phyloP scores from a whole-genome alignment of 2,113 vertebrate species.

The Notothenia coriiceps region DNA sequence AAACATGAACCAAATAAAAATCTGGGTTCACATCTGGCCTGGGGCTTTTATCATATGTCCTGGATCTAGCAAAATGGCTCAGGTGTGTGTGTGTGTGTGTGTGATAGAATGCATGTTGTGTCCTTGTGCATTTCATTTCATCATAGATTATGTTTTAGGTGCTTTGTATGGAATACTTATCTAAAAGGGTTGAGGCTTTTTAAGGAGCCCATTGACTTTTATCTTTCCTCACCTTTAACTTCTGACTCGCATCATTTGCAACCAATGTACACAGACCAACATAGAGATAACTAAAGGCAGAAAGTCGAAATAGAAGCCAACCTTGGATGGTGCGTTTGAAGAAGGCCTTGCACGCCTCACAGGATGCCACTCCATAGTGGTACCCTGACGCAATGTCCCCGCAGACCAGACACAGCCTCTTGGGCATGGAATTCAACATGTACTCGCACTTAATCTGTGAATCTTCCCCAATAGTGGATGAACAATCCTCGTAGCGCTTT shows the following conservation, averaged over 20 bases:
- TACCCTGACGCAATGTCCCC: constrained; percentile 99
- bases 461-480: constrained; percentile 97
- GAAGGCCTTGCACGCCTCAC: constrained; percentile 99
- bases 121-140: constrained; percentile 4
- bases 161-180: not conserved
- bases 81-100: constrained; percentile 22
- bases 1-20: constrained; percentile 56
- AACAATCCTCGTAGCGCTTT: constrained; percentile 98
- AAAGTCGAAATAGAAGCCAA: constrained; percentile 83
- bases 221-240: constrained; percentile 13
- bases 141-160: constrained; percentile 11
- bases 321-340: constrained; percentile 99
- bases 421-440: constrained; percentile 99
- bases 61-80: constrained; percentile 37
- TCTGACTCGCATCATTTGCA: not conserved
- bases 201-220: constrained; percentile 5
- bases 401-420: constrained; percentile 98
- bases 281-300: constrained; percentile 3
- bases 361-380: constrained; percentile 99
- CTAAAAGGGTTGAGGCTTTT: not conserved
- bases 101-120: constrained; percentile 6
- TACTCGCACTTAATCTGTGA: constrained; percentile 99
- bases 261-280: not conserved
- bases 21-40: constrained; percentile 63
- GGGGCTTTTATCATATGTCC: constrained; percentile 57